phyloP scores from a whole-genome alignment of 2,888 invertebrate genomes.

The Eledona agricola region DNA sequence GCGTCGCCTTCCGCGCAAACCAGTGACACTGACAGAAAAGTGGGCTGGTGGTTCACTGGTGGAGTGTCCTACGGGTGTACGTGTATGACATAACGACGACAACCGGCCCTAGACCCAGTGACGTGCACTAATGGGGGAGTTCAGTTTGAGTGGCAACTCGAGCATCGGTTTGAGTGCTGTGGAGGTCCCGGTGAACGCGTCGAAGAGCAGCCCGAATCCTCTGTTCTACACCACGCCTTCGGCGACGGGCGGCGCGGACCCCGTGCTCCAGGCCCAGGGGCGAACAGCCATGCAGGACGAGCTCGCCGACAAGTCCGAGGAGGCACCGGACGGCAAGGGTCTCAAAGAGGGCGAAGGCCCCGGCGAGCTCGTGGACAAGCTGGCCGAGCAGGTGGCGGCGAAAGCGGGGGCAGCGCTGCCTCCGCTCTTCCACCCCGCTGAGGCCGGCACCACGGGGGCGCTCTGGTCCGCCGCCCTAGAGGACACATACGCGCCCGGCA shows the following conservation, averaged over 20 bases:
- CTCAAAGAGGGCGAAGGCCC: conserved; percentile 51
- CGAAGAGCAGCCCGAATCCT: conserved; percentile 50
- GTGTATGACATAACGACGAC: conserved; percentile 56
- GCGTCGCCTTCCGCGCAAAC: conserved; percentile 49
- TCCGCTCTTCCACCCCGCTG: conserved; percentile 56
- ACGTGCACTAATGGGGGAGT: conserved; percentile 63
- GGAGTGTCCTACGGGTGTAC: conserved; percentile 56
- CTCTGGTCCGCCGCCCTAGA: conserved; percentile 62
- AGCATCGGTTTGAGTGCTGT: conserved; percentile 62
- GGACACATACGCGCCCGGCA: conserved; percentile 58
- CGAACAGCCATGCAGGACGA: conserved; percentile 63
- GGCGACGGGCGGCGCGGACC: conserved; percentile 44
- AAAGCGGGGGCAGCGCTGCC: conserved; percentile 44
- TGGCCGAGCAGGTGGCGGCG: conserved; percentile 54
- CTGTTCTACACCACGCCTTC: conserved; percentile 61
- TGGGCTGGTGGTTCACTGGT: conserved; percentile 58
- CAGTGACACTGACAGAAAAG: conserved; percentile 58
- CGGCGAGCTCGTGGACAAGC: conserved; percentile 51
- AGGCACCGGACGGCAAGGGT: conserved; percentile 47
- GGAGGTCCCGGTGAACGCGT: conserved; percentile 59
- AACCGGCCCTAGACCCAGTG: conserved; percentile 54
- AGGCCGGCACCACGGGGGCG: conserved; percentile 54
- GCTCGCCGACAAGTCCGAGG: conserved; percentile 57
- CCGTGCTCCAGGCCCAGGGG: conserved; percentile 49
- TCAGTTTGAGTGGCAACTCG: conserved; percentile 62